Base-by-base conservation (phyloP, 2,797 vertebrate genomes). In the Cichlasoma orientale region DNA sequence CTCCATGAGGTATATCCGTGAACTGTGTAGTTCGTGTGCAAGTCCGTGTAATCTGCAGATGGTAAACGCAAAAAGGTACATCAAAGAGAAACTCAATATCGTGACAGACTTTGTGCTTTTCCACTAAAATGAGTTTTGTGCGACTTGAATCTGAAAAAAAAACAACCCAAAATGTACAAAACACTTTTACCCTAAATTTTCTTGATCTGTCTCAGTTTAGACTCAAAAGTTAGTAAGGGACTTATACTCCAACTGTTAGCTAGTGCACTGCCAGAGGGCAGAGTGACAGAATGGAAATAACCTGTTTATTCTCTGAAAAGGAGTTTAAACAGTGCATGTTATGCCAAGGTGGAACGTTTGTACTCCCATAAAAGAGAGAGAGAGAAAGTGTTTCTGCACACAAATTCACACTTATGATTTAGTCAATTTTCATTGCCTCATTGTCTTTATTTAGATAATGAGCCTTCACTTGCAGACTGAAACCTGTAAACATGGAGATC, bases 1-100 rank as follows among this genome's bases (percentile, higher is more conserved):
- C 13, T 80, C 31, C 77, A 85, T 75, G 86, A 90, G 81, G 78
- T 16, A 29, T 1, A 21, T 1, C 6, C 23, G 19, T 5, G 14
- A 0, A 69, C 41, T 47, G 10, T 47, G 61, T 3, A 27, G 38
- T 19, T 38, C 14, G 3, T 23, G 41, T 77, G 77, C 47, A 44
- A 1, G 18, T 1, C 72, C 27, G 18, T 2, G 13, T 0, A 73
- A 31, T 6, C 52, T 8, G 2, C 16, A 19, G 56, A 33, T 57
- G n/a, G 59, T 16, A 66, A 10, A 19, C 2, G 12, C 19, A 68
- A 13, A 29, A 10, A 29, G 10, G 33, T 25, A 9, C 21, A 54
- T 11, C 10, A 36, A 12, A 11, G 4, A 19, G 18, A 3, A 29
- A 13, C 25, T 27, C 36, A 58, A 19, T 23, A 25, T 21, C 4